Evolutionary conservation across 2,888 invertebrate species (phyloP).

Genomic region (Heliconius sara): DNA sequence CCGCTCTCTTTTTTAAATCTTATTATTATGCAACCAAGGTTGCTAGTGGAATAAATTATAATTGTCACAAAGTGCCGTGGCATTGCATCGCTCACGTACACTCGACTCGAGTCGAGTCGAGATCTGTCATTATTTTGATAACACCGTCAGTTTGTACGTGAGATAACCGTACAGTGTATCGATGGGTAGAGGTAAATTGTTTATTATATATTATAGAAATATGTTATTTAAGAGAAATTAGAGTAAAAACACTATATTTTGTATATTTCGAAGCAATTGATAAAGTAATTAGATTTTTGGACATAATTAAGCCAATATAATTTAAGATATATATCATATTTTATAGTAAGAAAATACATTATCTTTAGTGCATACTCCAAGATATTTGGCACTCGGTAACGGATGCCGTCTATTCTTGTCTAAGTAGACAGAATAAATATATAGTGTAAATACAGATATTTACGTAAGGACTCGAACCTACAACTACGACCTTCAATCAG

Average conservation of each 20-base stretch:
- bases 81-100: slow-evolving; percentile 76
- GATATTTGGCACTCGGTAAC: no score
- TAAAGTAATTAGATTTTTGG: no score
- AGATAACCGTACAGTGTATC: slow-evolving; percentile 62
- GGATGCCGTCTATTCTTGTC: no score
- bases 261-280: no score
- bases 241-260: not conserved
- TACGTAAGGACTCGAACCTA: no score
- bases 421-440: no score
- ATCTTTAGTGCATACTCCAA: no score
- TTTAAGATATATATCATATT: no score
- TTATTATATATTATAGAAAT: slow-evolving; percentile 16
- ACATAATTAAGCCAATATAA: no score
- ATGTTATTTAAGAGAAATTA: not conserved
- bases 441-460: no score
- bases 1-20: slow-evolving; percentile 21
- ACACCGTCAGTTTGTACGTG: slow-evolving; percentile 77
- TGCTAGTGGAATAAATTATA: slow-evolving; percentile 41
- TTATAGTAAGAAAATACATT: no score
- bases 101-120: slow-evolving; percentile 61
- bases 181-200: slow-evolving; percentile 44
- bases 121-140: slow-evolving; percentile 84
- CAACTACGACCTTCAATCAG: no score
- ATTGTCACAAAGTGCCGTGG: slow-evolving; percentile 46
- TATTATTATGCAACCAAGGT: slow-evolving; percentile 31